These are phyloP conservation scores for Thelaira solivaga DNA, from an alignment of 2,888 invertebrate genomes.

Conservation along the genomic window DNA sequence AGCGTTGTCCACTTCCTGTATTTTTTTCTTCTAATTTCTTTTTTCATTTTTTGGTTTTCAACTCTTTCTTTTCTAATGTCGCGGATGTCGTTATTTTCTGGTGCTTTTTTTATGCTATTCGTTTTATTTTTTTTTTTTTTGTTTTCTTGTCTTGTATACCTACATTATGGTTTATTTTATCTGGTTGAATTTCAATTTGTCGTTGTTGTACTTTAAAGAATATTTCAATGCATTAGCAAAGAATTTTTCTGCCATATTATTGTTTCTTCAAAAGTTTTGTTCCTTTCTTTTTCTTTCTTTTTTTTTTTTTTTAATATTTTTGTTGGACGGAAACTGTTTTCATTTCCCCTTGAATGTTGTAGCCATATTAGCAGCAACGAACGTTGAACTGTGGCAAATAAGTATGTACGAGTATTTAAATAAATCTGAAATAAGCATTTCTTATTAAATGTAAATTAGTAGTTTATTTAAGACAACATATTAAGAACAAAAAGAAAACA, in stretches of 20 bases:
- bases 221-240: constrained; percentile 48
- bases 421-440: constrained; percentile 51
- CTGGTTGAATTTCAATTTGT: constrained; percentile 62
- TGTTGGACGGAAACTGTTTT: constrained; percentile 70
- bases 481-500: no score
- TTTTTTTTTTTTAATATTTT: no score
- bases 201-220: constrained; percentile 53
- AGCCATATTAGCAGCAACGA: constrained; percentile 52
- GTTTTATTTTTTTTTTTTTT: constrained; percentile 39
- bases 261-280: constrained; percentile 63
- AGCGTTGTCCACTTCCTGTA: constrained; percentile 62
- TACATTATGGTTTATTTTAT: constrained; percentile 48
- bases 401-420: constrained; percentile 31
- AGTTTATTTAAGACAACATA: not conserved
- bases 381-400: constrained; percentile 42
- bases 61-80: constrained; percentile 57
- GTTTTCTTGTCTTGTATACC: constrained; percentile 34
- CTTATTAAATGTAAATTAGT: constrained; percentile 35
- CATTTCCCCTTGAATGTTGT: constrained; percentile 71
- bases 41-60: constrained; percentile 13
- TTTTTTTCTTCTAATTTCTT: not conserved
- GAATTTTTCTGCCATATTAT: constrained; percentile 65
- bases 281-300: constrained; percentile 9
- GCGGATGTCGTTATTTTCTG: constrained; percentile 60
- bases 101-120: constrained; percentile 20